Conservation (phyloP, 2,113 vertebrate species). For the Sinocyclocheilus anophthalmus region DNA sequence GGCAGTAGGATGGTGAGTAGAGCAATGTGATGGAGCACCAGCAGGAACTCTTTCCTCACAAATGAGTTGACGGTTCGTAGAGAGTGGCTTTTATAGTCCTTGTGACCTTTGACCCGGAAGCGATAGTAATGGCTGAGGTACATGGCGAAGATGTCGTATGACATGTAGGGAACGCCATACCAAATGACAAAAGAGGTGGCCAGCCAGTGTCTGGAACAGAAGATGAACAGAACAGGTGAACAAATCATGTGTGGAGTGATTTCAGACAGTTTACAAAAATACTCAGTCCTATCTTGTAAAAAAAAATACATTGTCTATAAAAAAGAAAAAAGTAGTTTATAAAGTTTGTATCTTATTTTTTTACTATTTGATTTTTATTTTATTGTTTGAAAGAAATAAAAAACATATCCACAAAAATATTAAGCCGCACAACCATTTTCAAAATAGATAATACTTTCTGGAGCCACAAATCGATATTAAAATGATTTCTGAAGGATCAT, state of each 20-base stretch:
- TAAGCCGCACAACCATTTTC: no score
- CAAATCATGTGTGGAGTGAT: conserved; percentile 3
- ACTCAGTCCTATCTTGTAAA: no score
- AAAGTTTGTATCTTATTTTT: no score
- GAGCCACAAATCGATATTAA: no score
- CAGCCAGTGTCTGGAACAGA: conserved; percentile 87
- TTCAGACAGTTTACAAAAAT: neutral
- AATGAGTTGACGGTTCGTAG: conserved; percentile 81
- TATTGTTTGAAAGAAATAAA: no score
- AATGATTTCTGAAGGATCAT: no score
- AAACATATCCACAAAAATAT: no score
- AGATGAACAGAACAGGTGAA: neutral
- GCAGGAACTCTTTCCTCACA: conserved; percentile 85
- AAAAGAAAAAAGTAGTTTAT: no score
- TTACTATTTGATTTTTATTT: no score
- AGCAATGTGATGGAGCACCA: conserved; percentile 90
- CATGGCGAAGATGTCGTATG: conserved; percentile 93
- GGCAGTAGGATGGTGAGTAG: conserved; percentile 90
- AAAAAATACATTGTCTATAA: no score
- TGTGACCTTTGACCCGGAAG: conserved; percentile 75
- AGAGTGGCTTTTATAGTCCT: conserved; percentile 76
- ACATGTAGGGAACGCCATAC: conserved; percentile 93
- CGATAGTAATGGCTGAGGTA: conserved; percentile 94
- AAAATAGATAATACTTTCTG: no score
- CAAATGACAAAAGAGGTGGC: conserved; percentile 86